phyloP scores from a whole-genome alignment of 2,888 invertebrate species.

The Congeria kusceri region DNA sequence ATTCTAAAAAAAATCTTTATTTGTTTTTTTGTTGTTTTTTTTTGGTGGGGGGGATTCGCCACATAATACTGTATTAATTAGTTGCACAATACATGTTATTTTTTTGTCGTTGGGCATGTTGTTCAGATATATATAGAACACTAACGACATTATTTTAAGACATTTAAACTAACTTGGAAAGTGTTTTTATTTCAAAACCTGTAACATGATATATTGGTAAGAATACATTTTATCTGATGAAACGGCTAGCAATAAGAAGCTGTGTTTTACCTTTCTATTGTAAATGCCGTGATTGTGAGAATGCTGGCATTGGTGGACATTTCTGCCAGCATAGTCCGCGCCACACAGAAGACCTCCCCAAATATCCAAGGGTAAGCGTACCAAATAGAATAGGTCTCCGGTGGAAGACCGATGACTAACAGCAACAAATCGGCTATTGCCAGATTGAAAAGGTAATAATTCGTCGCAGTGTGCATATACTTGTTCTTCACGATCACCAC shows the following conservation, averaged over 20 bases:
- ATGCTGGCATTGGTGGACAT: constrained; percentile 91
- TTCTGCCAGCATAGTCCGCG: constrained; percentile 92
- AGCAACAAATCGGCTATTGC: constrained; percentile 93
- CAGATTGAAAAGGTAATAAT: constrained; percentile 95
- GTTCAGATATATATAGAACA: no score
- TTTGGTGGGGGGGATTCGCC: no score
- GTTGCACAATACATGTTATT: no score
- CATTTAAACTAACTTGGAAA: no score
- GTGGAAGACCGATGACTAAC: constrained; percentile 92
- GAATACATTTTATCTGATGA: no score
- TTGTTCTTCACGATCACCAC: constrained; percentile 78
- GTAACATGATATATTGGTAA: no score
- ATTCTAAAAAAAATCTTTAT: no score
- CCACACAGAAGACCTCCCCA: constrained; percentile 91
- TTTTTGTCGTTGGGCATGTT: no score
- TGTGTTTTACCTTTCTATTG: constrained; percentile 89
- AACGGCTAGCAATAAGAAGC: neutral
- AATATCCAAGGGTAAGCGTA: constrained; percentile 87
- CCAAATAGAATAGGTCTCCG: constrained; percentile 89
- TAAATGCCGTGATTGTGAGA: constrained; percentile 92
- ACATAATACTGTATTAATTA: no score
- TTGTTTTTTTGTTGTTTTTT: no score
- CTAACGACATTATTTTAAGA: no score
- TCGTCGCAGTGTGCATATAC: constrained; percentile 85
- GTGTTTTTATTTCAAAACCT: no score